A percentile compares a stretch with the other conserved stretches of the same genome.
Evolutionary conservation across 2,113 vertebrate species (phyloP).

Genomic region (Narcine bancroftii): DNA sequence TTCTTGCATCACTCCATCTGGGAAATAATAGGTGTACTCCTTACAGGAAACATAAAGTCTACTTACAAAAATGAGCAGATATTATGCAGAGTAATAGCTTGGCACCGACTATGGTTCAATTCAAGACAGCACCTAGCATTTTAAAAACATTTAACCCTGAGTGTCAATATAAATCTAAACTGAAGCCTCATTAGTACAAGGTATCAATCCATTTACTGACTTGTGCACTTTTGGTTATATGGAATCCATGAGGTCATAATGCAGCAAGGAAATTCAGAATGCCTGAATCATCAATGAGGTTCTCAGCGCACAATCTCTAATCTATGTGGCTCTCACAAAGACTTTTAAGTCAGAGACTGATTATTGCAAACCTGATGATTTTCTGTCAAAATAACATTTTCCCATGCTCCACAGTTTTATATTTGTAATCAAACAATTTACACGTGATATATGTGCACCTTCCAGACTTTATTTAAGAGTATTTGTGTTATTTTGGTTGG

Average conservation of each 20-base stretch:
- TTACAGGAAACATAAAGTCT: neutral
- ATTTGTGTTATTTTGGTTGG: too few relatives aligned
- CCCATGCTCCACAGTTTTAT: too few relatives aligned
- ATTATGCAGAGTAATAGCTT: too few relatives aligned
- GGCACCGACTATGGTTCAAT: too few relatives aligned
- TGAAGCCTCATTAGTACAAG: neutral
- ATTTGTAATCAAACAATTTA: too few relatives aligned
- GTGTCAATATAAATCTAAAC: neutral
- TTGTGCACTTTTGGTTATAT: neutral
- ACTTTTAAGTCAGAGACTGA: neutral
- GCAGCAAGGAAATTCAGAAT: neutral
- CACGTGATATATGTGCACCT: too few relatives aligned
- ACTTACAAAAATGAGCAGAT: neutral
- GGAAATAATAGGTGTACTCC: neutral
- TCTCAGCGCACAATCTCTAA: neutral
- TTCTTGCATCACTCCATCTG: neutral
- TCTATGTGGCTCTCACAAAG: neutral
- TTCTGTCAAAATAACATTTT: neutral
- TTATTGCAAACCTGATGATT: neutral
- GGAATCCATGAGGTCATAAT: neutral
- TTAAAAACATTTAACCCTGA: neutral
- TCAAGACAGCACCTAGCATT: neutral
- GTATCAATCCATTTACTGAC: neutral
- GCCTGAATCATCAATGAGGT: neutral
- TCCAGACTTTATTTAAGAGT: too few relatives aligned